Evolutionary conservation across 2,113 vertebrate genomes (phyloP).

Genomic region (Otolemur garnettii): DNA sequence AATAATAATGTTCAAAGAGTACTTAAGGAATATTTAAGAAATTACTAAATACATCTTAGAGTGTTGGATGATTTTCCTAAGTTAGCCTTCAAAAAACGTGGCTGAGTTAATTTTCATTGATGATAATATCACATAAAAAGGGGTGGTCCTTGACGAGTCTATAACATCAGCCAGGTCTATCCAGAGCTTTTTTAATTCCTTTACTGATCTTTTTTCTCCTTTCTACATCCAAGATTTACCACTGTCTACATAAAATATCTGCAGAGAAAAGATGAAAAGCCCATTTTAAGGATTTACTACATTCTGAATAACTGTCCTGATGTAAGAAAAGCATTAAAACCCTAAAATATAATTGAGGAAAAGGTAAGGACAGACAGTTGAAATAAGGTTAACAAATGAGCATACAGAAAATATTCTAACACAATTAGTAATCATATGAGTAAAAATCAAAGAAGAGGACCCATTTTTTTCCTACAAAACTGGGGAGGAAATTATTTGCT

Average conservation of each 20-base stretch:
- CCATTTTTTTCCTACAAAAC: neutral
- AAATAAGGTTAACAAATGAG: neutral
- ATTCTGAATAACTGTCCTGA: neutral
- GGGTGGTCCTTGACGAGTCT: neutral
- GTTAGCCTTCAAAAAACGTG: neutral
- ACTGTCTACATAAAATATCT: neutral
- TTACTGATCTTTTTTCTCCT: neutral
- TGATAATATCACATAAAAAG: neutral
- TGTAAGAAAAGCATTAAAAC: conserved; percentile 8
- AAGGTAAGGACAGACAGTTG: neutral
- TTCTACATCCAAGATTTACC: neutral
- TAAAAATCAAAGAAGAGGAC: conserved; percentile 14
- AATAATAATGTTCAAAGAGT: conserved; percentile 8
- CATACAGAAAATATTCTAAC: neutral
- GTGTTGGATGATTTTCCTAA: neutral
- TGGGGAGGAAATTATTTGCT: neutral
- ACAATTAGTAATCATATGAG: conserved; percentile 19
- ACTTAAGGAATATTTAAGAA: conserved; percentile 16
- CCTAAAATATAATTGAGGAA: conserved; percentile 31
- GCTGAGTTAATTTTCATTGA: neutral
- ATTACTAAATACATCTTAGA: neutral
- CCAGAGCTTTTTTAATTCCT: neutral
- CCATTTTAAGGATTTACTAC: neutral
- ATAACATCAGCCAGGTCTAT: conserved; percentile 3
- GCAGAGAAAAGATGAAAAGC: neutral